phyloP scores from a whole-genome alignment of 2,888 invertebrate genomes.

The Andrena praecox region DNA sequence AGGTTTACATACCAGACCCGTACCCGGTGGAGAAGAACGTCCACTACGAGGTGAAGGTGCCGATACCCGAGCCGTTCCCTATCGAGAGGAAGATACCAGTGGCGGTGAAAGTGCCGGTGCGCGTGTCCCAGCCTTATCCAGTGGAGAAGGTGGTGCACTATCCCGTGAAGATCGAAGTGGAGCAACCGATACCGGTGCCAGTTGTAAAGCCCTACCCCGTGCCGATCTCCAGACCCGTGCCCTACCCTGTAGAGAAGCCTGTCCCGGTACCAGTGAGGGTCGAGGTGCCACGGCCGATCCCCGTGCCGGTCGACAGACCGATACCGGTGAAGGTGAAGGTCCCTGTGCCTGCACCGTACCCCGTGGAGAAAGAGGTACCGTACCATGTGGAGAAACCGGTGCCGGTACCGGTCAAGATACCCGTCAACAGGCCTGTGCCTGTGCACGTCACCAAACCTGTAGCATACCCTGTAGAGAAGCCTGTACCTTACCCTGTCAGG shows the following conservation, averaged over 20 bases:
- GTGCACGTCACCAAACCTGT: slow-evolving; percentile 82
- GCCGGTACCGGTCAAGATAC: slow-evolving; percentile 87
- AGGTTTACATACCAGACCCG: slow-evolving; percentile 87
- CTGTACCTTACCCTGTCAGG: slow-evolving; percentile 88
- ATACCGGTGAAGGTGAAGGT: slow-evolving; percentile 91
- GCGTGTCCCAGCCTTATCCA: slow-evolving; percentile 89
- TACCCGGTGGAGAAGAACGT: slow-evolving; percentile 81
- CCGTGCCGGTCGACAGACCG: slow-evolving; percentile 90
- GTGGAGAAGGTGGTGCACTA: slow-evolving; percentile 89
- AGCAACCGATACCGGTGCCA: slow-evolving; percentile 90
- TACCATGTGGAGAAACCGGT: slow-evolving; percentile 91
- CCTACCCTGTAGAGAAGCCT: slow-evolving; percentile 89
- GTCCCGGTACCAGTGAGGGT: slow-evolving; percentile 93
- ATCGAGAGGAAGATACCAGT: slow-evolving; percentile 85
- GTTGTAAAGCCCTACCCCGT: slow-evolving; percentile 89
- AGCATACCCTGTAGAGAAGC: slow-evolving; percentile 88
- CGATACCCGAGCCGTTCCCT: slow-evolving; percentile 88
- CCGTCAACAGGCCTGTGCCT: slow-evolving; percentile 88
- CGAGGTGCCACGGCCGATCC: slow-evolving; percentile 91
- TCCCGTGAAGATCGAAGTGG: slow-evolving; percentile 92
- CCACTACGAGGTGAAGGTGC: slow-evolving; percentile 90
- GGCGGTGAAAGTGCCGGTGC: slow-evolving; percentile 86
- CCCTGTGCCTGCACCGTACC: slow-evolving; percentile 89
- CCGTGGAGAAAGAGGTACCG: slow-evolving; percentile 86
- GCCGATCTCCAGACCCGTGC: slow-evolving; percentile 90